Conservation (phyloP, 2,888 invertebrate genomes). For the Furcula furcula region DNA sequence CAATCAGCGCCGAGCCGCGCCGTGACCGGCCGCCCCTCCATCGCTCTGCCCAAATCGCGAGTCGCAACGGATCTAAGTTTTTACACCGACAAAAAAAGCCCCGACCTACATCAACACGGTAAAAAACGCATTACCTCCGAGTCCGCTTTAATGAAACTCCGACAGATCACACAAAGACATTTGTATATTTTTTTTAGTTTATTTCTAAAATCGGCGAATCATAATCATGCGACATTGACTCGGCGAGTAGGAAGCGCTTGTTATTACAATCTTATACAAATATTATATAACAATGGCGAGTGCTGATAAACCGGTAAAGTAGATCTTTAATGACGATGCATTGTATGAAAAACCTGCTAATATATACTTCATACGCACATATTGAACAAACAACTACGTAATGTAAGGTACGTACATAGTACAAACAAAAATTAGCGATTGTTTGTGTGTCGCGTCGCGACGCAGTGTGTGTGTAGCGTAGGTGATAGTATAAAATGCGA, state of each 20-base stretch:
- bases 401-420: too few relatives aligned
- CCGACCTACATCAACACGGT: conserved; percentile 72
- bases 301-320: conserved; percentile 1
- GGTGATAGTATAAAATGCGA: conserved; percentile 20
- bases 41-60: conserved; percentile 3
- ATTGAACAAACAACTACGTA: too few relatives aligned
- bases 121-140: conserved; percentile 47
- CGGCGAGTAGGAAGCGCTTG: conserved; percentile 33
- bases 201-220: conserved; percentile 34
- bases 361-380: too few relatives aligned
- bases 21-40: not conserved
- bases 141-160: conserved; percentile 33
- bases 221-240: conserved; percentile 46
- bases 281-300: conserved; percentile 13
- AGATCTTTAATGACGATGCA: not conserved
- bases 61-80: conserved; percentile 46
- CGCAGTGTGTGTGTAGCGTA: too few relatives aligned
- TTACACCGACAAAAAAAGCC: conserved; percentile 52
- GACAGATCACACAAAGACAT: conserved; percentile 33
- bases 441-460: too few relatives aligned
- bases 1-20: not conserved
- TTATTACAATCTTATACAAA: conserved; percentile 19
- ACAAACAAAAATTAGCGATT: too few relatives aligned
- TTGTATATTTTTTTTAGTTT: conserved; percentile 25
- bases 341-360: too few relatives aligned